Percentiles rank a stretch among this genome's conserved stretches.
These are phyloP conservation scores for Onthophagus sagittarius DNA, from an alignment of 2,888 invertebrate species.

Conservation along the genomic window DNA sequence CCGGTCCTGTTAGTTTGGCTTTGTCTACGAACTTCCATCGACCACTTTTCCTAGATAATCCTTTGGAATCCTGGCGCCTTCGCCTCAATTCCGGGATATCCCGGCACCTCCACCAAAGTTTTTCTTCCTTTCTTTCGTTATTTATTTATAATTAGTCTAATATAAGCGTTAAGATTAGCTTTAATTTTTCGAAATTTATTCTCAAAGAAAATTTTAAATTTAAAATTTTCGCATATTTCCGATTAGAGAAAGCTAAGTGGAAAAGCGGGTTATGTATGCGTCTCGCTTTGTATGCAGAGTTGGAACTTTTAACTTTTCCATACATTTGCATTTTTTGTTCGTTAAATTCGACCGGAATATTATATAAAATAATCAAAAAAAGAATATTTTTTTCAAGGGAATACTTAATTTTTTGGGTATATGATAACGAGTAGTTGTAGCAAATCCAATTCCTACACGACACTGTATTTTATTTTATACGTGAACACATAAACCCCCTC, in stretches of 20 bases:
- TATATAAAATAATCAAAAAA: not conserved
- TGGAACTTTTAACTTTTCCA: not conserved
- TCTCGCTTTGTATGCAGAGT: not conserved
- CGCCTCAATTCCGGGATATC: conserved; percentile 1
- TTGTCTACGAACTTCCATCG: conserved; percentile 5
- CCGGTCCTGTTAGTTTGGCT: conserved; percentile 6
- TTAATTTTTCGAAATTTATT: too few relatives aligned
- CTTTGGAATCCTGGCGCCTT: conserved; percentile 1
- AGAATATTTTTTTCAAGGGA: not conserved
- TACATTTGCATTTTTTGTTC: not conserved
- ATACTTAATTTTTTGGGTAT: not conserved
- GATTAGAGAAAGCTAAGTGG: not conserved
- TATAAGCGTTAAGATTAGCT: too few relatives aligned
- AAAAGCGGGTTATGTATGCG: not conserved
- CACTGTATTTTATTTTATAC: not conserved
- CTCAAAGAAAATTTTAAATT: not conserved
- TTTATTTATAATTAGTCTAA: too few relatives aligned
- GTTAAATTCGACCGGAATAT: not conserved
- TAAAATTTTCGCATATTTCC: not conserved
- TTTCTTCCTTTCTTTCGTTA: not conserved
- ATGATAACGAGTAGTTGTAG: not conserved
- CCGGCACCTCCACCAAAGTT: conserved; percentile 3
- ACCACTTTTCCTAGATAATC: conserved; percentile 8
- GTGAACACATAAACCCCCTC: conserved; percentile 2
- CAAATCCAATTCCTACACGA: not conserved